Conservation (phyloP, 2,113 vertebrate species). For the Epinephelus moara region DNA sequence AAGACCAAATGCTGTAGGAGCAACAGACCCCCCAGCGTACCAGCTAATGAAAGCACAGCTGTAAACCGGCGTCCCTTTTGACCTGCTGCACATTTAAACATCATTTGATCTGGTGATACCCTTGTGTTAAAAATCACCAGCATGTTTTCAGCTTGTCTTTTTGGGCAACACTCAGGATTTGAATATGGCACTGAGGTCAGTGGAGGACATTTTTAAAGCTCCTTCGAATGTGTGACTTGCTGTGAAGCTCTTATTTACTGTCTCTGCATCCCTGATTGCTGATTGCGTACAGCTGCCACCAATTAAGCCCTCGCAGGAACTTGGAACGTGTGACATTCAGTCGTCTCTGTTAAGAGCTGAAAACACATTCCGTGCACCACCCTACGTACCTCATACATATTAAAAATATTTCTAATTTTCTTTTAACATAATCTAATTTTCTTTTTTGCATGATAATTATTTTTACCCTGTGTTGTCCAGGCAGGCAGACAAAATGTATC, state of each 20-base stretch:
- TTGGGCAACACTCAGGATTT: conserved; percentile 6
- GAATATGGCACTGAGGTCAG: conserved; percentile 38
- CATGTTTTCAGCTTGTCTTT: conserved; percentile 22
- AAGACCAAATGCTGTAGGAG: background rate
- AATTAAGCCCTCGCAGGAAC: conserved; percentile 60
- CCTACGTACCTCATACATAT: background rate
- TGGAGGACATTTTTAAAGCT: conserved; percentile 37
- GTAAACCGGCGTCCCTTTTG: background rate
- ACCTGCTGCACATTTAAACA: conserved; percentile 24
- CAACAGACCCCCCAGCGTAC: background rate
- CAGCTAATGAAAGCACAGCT: conserved; percentile 13
- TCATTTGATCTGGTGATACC: background rate
- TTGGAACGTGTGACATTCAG: conserved; percentile 29
- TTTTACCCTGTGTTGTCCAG: conserved; percentile 43
- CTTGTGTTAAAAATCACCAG: conserved; percentile 8
- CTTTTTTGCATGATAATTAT: conserved; percentile 21
- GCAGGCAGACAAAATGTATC: conserved; percentile 32
- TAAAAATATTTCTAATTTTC: background rate
- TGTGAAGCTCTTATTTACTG: conserved; percentile 63
- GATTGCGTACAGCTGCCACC: conserved; percentile 76
- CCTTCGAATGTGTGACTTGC: conserved; percentile 22
- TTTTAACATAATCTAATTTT: conserved; percentile 10
- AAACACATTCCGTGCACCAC: background rate
- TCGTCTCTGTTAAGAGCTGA: background rate
- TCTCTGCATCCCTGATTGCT: conserved; percentile 71